These are phyloP conservation scores for Parthenolecanium corni DNA, from an alignment of 2,888 invertebrate genomes.

Conservation along the genomic window DNA sequence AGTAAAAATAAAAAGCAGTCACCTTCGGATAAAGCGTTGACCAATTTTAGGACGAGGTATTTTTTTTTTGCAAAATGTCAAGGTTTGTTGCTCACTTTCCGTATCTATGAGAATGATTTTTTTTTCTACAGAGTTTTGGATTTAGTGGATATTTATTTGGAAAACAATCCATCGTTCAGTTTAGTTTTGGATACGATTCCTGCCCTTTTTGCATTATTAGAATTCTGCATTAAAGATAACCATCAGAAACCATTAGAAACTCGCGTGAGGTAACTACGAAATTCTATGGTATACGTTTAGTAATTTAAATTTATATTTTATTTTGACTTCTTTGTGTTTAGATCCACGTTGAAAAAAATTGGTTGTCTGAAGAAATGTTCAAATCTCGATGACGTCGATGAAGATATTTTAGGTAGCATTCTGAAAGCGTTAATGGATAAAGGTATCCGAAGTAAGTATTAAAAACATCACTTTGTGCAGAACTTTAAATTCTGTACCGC, in stretches of 20 bases:
- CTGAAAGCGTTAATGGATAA: constrained; percentile 30
- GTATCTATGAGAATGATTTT: background rate
- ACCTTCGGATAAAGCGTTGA: constrained; percentile 53
- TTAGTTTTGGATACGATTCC: constrained; percentile 56
- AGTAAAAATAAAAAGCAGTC: constrained; percentile 47
- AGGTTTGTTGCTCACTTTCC: background rate
- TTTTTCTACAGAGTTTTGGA: constrained; percentile 50
- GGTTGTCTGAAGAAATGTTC: constrained; percentile 50
- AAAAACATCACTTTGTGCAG: background rate
- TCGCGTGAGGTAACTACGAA: constrained; percentile 45
- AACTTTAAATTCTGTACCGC: background rate
- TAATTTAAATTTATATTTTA: background rate
- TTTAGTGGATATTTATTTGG: constrained; percentile 59
- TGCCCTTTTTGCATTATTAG: constrained; percentile 54
- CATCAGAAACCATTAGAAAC: constrained; percentile 55
- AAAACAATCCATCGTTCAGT: constrained; percentile 56
- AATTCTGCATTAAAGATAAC: constrained; percentile 56
- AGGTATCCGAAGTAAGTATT: constrained; percentile 30
- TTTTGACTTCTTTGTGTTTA: background rate
- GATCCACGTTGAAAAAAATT: constrained; percentile 48
- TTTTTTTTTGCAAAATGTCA: too few relatives aligned
- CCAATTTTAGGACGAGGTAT: constrained; percentile 52
- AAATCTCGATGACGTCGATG: constrained; percentile 45
- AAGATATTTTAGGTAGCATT: constrained; percentile 45
- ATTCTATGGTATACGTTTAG: background rate